phyloP scores from a whole-genome alignment of 2,113 vertebrate genomes.

The Salvator merianae region DNA sequence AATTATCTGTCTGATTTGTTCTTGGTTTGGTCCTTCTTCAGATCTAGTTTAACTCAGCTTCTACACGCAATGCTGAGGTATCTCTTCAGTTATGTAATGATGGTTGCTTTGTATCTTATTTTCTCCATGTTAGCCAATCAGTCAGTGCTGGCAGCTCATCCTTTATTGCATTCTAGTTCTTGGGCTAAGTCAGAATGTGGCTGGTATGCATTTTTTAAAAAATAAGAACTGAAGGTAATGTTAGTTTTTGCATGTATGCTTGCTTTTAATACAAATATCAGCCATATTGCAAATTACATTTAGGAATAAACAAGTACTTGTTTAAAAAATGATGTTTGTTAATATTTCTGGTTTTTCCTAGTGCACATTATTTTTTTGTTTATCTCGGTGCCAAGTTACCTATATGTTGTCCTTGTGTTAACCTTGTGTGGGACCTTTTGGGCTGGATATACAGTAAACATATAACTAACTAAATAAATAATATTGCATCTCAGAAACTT shows the following conservation, averaged over 20 bases:
- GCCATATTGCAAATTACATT: conserved; percentile 20
- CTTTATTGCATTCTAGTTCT: conserved; percentile 18
- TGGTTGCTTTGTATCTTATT: conserved; percentile 40
- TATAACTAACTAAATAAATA: too few relatives aligned
- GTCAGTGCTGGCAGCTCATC: conserved; percentile 3
- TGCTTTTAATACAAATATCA: conserved; percentile 17
- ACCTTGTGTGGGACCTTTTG: too few relatives aligned
- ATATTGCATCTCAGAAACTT: too few relatives aligned
- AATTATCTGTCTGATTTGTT: not conserved
- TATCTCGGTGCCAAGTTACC: conserved; percentile 5
- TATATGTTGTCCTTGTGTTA: not conserved
- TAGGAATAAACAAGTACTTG: not conserved
- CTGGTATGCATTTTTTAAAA: not conserved
- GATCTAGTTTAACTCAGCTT: conserved; percentile 26
- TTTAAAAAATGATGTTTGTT: not conserved
- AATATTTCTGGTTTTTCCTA: not conserved
- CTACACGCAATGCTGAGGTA: conserved; percentile 32
- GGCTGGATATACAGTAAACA: too few relatives aligned
- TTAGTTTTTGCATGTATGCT: conserved; percentile 13
- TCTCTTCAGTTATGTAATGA: conserved; percentile 25
- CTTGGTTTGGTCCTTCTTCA: not conserved
- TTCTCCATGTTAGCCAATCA: conserved; percentile 15
- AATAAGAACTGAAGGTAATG: not conserved
- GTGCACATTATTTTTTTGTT: not conserved
- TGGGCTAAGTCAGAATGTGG: conserved; percentile 6